Evolutionary conservation across 1,140 invertebrate species (phyloP), one percentile per base, ranked within the genome.

Genomic region (Scaptomyza hsui): DNA sequence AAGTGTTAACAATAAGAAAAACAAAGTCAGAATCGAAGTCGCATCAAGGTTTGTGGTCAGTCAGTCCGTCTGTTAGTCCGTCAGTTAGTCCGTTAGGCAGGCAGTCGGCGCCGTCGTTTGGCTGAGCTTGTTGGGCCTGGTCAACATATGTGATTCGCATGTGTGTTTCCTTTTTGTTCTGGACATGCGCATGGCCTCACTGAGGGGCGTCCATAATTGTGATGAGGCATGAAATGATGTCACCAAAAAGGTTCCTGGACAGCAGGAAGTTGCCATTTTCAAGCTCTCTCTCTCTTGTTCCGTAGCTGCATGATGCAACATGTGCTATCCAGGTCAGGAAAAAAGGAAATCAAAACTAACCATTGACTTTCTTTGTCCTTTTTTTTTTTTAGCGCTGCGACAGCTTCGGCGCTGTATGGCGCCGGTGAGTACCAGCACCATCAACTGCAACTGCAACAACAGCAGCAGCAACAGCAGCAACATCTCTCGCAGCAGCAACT

Each of bases 161-260:
- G 83, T 88, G 80, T 70, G 65, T 70, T 18, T 15, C 24, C 9
- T 21, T 19, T 3, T 12, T 29, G 4, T 16, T 41, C 13, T n/a
- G 42, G 42, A 26, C 24, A 42, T 51, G 51, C 64, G 37, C 60
- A 35, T 42, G 9, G 26, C 29, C 68, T 42, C 74, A 15, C 59
- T 55, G 12, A n/a, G 69, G 69, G 81, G 73, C 62, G 81, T 86
- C 81, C 47, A 75, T 82, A 88, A 82, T 88, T 76, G 51, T 82
- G 74, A 90, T 90, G 88, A 90, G 79, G 63, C 88, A 90, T 90
- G 88, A 90, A 90, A 90, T 90, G 88, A 90, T 90, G 88, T 90
- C 88, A 90, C 82, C 76, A 72, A 79, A 29, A 29, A 29, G 48
- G 55, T 49, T 62, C 61, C 16, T n/a, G 67, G 71, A 61, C 82